Conservation (phyloP, 2,797 vertebrate species). For the Myotis vivesi region DNA sequence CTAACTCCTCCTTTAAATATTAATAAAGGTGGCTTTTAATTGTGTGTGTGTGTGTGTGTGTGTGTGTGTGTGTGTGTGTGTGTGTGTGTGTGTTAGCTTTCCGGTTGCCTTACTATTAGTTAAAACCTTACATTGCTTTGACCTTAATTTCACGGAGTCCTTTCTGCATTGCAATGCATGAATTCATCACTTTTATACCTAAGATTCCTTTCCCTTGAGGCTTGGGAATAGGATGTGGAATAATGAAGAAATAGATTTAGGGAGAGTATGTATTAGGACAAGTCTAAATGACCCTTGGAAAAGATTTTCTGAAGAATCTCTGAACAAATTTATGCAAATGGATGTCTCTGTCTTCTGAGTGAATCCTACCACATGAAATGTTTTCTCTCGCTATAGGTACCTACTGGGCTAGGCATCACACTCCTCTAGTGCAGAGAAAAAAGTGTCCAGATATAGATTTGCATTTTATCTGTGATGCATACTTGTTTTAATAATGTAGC, state of each 20-base stretch:
- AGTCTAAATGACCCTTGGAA: background rate
- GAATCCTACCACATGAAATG: background rate
- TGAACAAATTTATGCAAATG: background rate
- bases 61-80: background rate
- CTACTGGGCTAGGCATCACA: background rate
- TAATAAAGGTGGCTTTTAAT: constrained; percentile 48
- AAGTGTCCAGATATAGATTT: background rate
- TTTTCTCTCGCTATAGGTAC: background rate
- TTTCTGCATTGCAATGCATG: background rate
- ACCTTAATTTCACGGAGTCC: background rate
- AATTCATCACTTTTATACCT: background rate
- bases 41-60: background rate
- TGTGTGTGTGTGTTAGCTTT: background rate
- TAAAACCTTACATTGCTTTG: background rate
- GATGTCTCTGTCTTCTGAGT: fast-evolving
- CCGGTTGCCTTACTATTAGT: background rate
- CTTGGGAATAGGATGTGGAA: background rate
- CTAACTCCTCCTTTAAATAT: constrained; percentile 72
- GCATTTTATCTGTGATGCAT: background rate
- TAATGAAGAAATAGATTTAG: background rate
- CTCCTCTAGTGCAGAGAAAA: background rate
- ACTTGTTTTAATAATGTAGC: background rate
- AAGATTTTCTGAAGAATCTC: background rate
- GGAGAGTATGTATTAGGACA: background rate
- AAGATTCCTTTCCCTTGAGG: background rate